Evolutionary conservation across 2,113 vertebrate genomes (phyloP), one percentile per base, ranked within the genome.

Genomic region (Suricata suricatta): DNA sequence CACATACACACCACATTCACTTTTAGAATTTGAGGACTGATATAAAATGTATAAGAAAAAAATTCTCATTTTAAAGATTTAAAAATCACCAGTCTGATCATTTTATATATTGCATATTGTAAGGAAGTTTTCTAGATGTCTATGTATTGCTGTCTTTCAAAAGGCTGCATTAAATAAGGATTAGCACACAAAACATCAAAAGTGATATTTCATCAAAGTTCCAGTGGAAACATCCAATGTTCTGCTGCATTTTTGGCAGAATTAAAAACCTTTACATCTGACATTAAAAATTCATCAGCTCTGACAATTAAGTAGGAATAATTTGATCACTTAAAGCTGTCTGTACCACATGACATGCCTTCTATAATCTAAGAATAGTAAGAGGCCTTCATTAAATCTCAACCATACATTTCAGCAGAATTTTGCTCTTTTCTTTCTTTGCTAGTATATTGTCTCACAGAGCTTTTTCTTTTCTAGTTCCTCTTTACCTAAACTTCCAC

Each of bases 281-380:
- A 63, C 29, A 79, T 88, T 81, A 95, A 86, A 80, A 92, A n/a
- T 82, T 63, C 63, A 91, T 47, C 8, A 33, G 1, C 14, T 64
- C 13, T 96, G 69, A 92, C 0, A 90, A n/a, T 44, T 96, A 77
- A 92, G 69, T 27, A 50, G 14, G 3, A 72, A 81, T 64, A n/a
- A 87, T 76, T 72, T 64, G 29, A 87, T 84, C 83, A 92, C 38
- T 93, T 93, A 95, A 96, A 86, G 7, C 31, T 80, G 12, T 69
- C 74, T 47, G 7, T 4, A 94, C 12, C 41, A 91, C 38, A 15
- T 66, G 25, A 95, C 33, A 83, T 25, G 33, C 14, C 13, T 88
- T 87, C 57, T 94, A 63, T 69, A 92, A 60, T 94, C 79, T 89
- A 96, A 76, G 50, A 60, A 86, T 38, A 66, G 2, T n/a, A 74